Evolutionary conservation across 2,113 vertebrate genomes (phyloP).

Genomic region (Hemicordylus capensis): DNA sequence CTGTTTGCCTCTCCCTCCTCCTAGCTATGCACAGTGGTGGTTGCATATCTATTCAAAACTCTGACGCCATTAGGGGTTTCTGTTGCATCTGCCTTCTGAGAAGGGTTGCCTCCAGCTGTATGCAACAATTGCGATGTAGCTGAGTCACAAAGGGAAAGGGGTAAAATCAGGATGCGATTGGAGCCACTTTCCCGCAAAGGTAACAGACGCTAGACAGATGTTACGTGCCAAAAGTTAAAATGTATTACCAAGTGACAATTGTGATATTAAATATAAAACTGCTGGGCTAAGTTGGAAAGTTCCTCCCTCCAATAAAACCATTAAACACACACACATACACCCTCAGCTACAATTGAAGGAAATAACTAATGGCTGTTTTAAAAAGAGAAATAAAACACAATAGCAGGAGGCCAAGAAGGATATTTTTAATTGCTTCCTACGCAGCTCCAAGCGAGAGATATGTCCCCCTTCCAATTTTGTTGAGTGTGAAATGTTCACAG

Average conservation of each 20-base stretch:
- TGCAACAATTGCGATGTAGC: slow-evolving; percentile 46
- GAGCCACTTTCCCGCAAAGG: slow-evolving; percentile 59
- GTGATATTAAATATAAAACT: slow-evolving; percentile 66
- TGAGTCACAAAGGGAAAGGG: slow-evolving; percentile 54
- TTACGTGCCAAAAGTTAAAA: slow-evolving; percentile 58
- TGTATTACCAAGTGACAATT: slow-evolving; percentile 19
- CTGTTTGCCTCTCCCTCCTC: slow-evolving; percentile 9
- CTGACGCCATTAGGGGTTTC: neutral
- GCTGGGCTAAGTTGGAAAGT: slow-evolving; percentile 65
- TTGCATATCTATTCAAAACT: slow-evolving; percentile 14
- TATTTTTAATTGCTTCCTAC: slow-evolving; percentile 1
- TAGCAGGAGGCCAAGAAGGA: slow-evolving; percentile 24
- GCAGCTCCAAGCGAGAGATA: slow-evolving; percentile 27
- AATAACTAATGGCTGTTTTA: slow-evolving; percentile 69
- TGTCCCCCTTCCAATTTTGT: slow-evolving; percentile 27
- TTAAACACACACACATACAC: slow-evolving; percentile 52
- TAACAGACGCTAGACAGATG: slow-evolving; percentile 66
- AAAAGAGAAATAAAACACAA: slow-evolving; percentile 67
- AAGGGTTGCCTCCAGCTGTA: slow-evolving; percentile 38
- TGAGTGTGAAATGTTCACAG: slow-evolving; percentile 26
- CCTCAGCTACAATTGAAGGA: slow-evolving; percentile 69
- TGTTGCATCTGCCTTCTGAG: neutral
- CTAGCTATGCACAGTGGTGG: slow-evolving; percentile 5
- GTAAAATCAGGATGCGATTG: slow-evolving; percentile 56
- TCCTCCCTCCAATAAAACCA: slow-evolving; percentile 62